A percentile compares a stretch with the other conserved stretches of the same genome.
These are phyloP conservation scores for Phengaris arion DNA, from an alignment of 2,888 invertebrate genomes.

Conservation along the genomic window DNA sequence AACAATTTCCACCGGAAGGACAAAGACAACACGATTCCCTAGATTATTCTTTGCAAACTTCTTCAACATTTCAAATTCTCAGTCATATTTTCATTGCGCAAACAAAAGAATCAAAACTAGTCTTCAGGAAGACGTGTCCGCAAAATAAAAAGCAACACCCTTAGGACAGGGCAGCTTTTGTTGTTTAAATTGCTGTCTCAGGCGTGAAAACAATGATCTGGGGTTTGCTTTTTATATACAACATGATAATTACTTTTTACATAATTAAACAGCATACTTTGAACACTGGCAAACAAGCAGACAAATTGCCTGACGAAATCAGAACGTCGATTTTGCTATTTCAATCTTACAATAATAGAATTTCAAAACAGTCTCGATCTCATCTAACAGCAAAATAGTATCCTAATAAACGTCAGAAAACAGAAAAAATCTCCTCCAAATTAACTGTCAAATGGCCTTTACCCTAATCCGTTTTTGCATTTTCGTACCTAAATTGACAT, in stretches of 20 bases:
- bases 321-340: no score
- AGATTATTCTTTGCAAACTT: conserved; percentile 13
- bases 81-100: conserved; percentile 23
- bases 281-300: no score
- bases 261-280: neutral
- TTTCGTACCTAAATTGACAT: no score
- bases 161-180: conserved; percentile 8
- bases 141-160: conserved; percentile 21
- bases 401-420: no score
- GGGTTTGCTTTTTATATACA: neutral
- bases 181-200: conserved; percentile 2
- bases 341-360: no score
- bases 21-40: conserved; percentile 4
- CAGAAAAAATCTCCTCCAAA: no score
- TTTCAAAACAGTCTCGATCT: no score
- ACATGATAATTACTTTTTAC: conserved; percentile 7
- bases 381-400: no score
- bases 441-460: no score
- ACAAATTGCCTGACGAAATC: no score
- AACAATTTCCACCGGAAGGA: neutral
- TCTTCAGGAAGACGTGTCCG: conserved; percentile 15
- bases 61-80: conserved; percentile 16
- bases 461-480: no score
- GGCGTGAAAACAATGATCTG: neutral
- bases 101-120: conserved; percentile 27